A percentile compares a stretch with the other conserved stretches of the same genome.
These are phyloP conservation scores for Colaptes auratus DNA, from an alignment of 2,113 vertebrate species.

Conservation along the genomic window DNA sequence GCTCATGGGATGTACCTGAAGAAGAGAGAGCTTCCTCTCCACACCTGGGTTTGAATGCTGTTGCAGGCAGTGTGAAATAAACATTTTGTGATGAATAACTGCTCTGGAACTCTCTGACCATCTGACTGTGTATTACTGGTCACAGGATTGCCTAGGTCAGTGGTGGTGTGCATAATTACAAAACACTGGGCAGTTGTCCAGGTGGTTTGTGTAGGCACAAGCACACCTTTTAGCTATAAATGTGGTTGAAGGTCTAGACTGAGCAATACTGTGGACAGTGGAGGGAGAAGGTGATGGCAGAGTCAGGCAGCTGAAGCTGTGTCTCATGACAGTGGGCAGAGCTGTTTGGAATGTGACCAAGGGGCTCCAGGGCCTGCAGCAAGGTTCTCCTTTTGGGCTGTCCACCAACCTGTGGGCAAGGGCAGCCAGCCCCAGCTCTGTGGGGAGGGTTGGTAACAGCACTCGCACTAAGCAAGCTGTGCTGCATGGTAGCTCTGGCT, in stretches of 20 bases:
- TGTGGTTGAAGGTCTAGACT: neutral
- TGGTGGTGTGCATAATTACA: neutral
- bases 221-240: neutral
- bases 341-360: neutral
- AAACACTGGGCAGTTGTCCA: neutral
- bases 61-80: neutral
- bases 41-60: fast-evolving
- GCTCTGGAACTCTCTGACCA: neutral
- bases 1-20: neutral
- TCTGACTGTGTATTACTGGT: neutral
- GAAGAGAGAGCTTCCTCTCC: neutral
- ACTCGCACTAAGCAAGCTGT: neutral
- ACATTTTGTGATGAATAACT: conserved; percentile 1
- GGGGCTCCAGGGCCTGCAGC: neutral
- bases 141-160: conserved; percentile 34
- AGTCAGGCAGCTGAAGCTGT: neutral
- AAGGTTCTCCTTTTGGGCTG: neutral
- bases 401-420: neutral
- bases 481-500: neutral
- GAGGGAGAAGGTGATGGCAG: neutral
- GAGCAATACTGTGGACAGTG: neutral
- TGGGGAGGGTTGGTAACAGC: neutral
- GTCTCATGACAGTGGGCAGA: neutral
- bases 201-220: neutral
- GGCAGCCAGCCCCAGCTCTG: neutral